Base-by-base conservation (phyloP, 2,797 vertebrate species). In the Hipposideros larvatus region DNA sequence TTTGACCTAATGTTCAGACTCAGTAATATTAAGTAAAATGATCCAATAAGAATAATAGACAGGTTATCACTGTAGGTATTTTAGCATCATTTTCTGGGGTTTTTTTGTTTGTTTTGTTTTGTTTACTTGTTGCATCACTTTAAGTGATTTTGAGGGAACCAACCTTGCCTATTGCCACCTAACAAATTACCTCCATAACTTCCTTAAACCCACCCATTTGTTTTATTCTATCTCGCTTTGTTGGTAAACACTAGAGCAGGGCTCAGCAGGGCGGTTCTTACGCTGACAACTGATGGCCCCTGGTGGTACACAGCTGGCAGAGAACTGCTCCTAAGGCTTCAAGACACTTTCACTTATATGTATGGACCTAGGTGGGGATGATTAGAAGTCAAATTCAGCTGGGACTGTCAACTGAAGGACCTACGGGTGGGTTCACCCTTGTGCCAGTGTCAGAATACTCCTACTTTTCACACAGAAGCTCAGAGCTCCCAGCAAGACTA, bases 1-100 rank as follows among this genome's bases (percentile, higher is more conserved):
- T 83, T 91, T 89, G 34, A 86, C 59, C 22, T 46, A 75, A 57
- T 61, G 13, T 55, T 80, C 51, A 85, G 11, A 51, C 48, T 93
- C 53, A 70, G 43, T 65, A 43, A 34, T n/a, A 48, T 79, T 78
- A 90, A 80, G n/a, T 4, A 87, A 55, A 77, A 71, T 68, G 48
- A 78, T 18, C 28, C 78, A 18, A 22, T 48, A 71, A 89, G 57
- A 14, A 65, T 31, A 88, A 85, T 4, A 82, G 37, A 63, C 48
- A 80, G 18, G 61, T 31, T 4, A 43, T 13, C 10, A 65, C 65
- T 31, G 7, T 28, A 86, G 68, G 31, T 34, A 65, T 89, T 71
- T 93, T 80, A 75, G 34, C 22, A 83, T 41, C 31, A 24, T 61
- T 84, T 89, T 96, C 37, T 55, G 41, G 26, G 4, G 2, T 2